Evolutionary conservation across 1,140 invertebrate species (phyloP).

Genomic region (Procambarus clarkii): DNA sequence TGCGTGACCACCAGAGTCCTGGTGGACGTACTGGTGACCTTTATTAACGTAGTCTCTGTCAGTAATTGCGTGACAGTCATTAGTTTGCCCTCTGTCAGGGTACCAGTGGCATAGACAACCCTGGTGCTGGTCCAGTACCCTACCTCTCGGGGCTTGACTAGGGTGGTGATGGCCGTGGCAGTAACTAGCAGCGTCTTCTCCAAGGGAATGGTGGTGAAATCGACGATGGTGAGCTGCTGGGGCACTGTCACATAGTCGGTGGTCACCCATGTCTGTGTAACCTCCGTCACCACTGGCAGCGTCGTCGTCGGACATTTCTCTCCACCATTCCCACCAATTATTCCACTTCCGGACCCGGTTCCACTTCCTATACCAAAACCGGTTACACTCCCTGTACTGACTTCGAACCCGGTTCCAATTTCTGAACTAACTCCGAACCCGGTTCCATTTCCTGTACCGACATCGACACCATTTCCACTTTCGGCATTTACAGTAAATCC

Average conservation of each 20-base stretch:
- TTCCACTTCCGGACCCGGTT: background rate
- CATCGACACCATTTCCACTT: too few species aligned
- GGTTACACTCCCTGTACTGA: background rate
- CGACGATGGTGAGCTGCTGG: background rate
- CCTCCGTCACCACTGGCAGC: slow-evolving; percentile 22
- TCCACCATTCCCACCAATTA: background rate
- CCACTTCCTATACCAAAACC: background rate
- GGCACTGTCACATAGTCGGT: slow-evolving; percentile 47
- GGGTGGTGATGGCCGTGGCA: slow-evolving; percentile 3
- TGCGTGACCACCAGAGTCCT: background rate
- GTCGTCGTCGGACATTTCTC: background rate
- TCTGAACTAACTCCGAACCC: too few species aligned
- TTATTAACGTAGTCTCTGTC: slow-evolving; percentile 1
- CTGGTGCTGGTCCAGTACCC: slow-evolving; percentile 19
- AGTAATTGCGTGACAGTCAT: background rate
- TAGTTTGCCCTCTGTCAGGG: slow-evolving; percentile 1
- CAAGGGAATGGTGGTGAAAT: background rate
- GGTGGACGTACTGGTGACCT: slow-evolving; percentile 23
- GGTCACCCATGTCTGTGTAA: slow-evolving; percentile 15
- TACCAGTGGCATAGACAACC: slow-evolving; percentile 32
- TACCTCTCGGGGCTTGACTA: background rate
- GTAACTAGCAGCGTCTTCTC: slow-evolving; percentile 26
- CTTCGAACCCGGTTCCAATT: too few species aligned
- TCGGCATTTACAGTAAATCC: too few species aligned
- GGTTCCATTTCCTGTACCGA: too few species aligned